Percentiles rank a stretch among this genome's conserved stretches.
Evolutionary conservation across 2,113 vertebrate genomes (phyloP).

Genomic region (Corythornis madagascariensis): DNA sequence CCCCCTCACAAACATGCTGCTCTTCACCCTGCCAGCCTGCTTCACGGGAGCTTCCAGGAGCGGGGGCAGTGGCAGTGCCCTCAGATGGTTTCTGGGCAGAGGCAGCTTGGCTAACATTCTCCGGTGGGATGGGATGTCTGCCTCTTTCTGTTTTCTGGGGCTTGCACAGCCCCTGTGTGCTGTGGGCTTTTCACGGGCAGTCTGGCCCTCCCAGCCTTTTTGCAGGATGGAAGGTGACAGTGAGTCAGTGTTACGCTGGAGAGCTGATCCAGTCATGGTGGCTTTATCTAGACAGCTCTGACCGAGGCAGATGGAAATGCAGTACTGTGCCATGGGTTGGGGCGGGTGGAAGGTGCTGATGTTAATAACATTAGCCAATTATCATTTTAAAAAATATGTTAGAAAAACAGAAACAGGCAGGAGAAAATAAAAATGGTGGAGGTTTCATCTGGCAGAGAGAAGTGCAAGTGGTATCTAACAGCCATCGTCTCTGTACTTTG

Average conservation of each 20-base stretch:
- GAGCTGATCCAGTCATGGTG: background rate
- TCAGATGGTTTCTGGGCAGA: slow-evolving; percentile 4
- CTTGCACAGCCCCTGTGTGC: background rate
- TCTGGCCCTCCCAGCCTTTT: background rate
- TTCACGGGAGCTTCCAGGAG: background rate
- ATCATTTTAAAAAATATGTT: background rate
- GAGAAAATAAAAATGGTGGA: slow-evolving; percentile 69
- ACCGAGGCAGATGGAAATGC: background rate
- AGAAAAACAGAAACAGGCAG: slow-evolving; percentile 70
- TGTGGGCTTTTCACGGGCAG: background rate
- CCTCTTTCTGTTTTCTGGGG: slow-evolving; percentile 72
- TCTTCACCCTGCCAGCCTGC: background rate
- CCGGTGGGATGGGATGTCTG: slow-evolving; percentile 62
- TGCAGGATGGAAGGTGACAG: background rate
- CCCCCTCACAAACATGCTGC: fast-evolving
- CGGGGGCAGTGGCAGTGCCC: background rate
- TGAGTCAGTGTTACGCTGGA: background rate
- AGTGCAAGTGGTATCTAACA: slow-evolving; percentile 42
- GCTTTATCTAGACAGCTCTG: background rate
- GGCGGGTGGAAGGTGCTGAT: background rate
- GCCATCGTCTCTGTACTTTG: background rate
- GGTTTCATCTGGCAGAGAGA: slow-evolving; percentile 69
- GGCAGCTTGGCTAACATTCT: slow-evolving; percentile 22
- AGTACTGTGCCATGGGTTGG: background rate
- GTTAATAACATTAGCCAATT: slow-evolving; percentile 26